Evolutionary conservation across 1,140 invertebrate species (phyloP).

Genomic region (Rhagoletis pomonella): DNA sequence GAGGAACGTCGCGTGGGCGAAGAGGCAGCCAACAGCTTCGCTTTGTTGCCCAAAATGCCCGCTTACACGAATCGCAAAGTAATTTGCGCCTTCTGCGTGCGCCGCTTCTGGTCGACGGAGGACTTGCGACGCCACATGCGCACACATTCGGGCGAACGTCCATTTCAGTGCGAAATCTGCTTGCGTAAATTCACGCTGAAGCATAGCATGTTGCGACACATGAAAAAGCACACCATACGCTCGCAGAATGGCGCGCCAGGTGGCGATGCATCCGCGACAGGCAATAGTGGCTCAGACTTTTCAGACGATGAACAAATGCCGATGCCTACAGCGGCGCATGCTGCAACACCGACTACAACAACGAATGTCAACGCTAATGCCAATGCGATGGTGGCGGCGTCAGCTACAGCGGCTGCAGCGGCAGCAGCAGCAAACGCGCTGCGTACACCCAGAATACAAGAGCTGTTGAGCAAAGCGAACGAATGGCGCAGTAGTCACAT

Average conservation of each 20-base stretch:
- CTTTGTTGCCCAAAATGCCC: constrained; percentile 81
- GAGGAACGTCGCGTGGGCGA: constrained; percentile 75
- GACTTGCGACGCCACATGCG: constrained; percentile 94
- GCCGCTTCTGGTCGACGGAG: constrained; percentile 94
- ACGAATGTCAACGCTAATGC: background rate
- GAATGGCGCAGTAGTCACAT: constrained; percentile 70
- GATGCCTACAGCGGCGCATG: constrained; percentile 56
- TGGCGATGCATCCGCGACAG: constrained; percentile 63
- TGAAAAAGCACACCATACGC: constrained; percentile 84
- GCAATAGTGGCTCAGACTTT: constrained; percentile 72
- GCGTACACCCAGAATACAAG: constrained; percentile 66
- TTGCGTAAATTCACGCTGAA: constrained; percentile 90
- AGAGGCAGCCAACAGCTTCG: constrained; percentile 32
- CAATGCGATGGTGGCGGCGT: constrained; percentile 56
- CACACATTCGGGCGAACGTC: constrained; percentile 88
- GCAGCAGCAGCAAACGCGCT: background rate
- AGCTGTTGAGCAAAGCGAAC: constrained; percentile 67
- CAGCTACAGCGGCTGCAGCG: constrained; percentile 62
- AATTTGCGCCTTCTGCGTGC: constrained; percentile 92
- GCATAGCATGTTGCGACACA: constrained; percentile 93
- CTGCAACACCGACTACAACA: constrained; percentile 61
- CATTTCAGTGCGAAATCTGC: constrained; percentile 85
- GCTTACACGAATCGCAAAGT: constrained; percentile 93
- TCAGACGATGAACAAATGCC: constrained; percentile 75
- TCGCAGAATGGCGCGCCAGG: constrained; percentile 67